Evolutionary conservation across 1,140 invertebrate species (phyloP).

Genomic region (Bombus balteatus): DNA sequence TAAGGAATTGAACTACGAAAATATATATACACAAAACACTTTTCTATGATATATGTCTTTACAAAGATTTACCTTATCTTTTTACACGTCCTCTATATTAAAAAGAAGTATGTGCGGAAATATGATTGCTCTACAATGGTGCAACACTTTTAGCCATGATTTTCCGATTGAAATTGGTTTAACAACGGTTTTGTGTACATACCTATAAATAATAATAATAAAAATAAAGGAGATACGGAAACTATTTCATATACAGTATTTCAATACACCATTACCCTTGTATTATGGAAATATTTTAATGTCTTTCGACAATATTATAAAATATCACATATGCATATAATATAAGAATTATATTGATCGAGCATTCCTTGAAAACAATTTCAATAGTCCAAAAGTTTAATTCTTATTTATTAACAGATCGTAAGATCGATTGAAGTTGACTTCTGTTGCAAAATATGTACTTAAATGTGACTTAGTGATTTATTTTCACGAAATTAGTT

Average conservation of each 20-base stretch:
- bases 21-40: slow-evolving; percentile 49
- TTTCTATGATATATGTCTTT: slow-evolving; percentile 67
- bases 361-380: too few relatives aligned
- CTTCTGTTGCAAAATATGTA: not conserved
- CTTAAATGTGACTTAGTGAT: not conserved
- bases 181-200: slow-evolving; percentile 78
- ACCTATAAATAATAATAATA: slow-evolving; percentile 75
- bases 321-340: too few relatives aligned
- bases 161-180: slow-evolving; percentile 71
- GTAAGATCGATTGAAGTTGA: not conserved
- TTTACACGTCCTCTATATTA: slow-evolving; percentile 66
- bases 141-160: slow-evolving; percentile 62
- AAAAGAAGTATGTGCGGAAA: slow-evolving; percentile 35
- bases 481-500: not conserved
- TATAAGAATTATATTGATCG: too few relatives aligned
- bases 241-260: slow-evolving; percentile 46
- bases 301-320: not conserved
- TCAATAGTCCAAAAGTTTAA: too few relatives aligned
- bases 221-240: slow-evolving; percentile 80
- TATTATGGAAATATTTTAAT: too few relatives aligned
- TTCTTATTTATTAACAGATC: too few relatives aligned
- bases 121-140: slow-evolving; percentile 59
- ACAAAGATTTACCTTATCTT: slow-evolving; percentile 51
- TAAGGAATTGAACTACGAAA: slow-evolving; percentile 46
- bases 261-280: not conserved